Evolutionary conservation across 2,888 invertebrate genomes (phyloP).

Genomic region (Protula sp.): DNA sequence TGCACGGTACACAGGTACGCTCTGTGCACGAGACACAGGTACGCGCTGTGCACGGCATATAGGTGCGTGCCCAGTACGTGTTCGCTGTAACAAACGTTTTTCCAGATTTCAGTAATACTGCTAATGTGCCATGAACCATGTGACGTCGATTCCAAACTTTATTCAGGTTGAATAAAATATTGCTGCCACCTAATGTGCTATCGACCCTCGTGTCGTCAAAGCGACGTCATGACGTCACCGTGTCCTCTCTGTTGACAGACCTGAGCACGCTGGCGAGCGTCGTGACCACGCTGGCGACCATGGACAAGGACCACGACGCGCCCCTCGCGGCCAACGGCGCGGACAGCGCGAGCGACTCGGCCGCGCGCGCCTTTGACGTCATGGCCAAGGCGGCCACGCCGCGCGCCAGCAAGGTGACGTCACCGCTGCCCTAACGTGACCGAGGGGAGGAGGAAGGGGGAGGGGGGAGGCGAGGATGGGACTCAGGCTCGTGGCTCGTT

Average conservation of each 20-base stretch:
- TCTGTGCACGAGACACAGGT: slow-evolving; percentile 9
- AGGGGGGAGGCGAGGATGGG: too few species aligned
- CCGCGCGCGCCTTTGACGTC: slow-evolving; percentile 70
- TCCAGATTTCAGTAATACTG: neutral
- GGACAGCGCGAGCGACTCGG: slow-evolving; percentile 54
- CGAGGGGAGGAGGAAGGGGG: neutral
- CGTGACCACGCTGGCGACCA: slow-evolving; percentile 54
- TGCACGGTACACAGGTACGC: slow-evolving; percentile 22
- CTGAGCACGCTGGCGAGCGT: slow-evolving; percentile 56
- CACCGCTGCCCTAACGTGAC: neutral
- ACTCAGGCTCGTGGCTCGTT: neutral
- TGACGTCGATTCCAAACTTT: too few species aligned
- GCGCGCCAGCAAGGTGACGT: too few species aligned
- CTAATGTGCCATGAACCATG: too few species aligned
- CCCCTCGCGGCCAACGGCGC: neutral
- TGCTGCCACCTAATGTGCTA: too few species aligned
- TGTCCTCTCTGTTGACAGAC: too few species aligned
- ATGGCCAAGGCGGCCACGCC: slow-evolving; percentile 60
- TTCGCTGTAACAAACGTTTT: neutral
- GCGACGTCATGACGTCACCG: too few species aligned
- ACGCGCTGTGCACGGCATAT: neutral
- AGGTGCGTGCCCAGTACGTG: neutral
- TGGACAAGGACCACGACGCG: slow-evolving; percentile 14
- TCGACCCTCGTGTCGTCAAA: too few species aligned
- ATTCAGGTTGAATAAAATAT: too few species aligned